Evolutionary conservation across 2,888 invertebrate species (phyloP).

Genomic region (Athalia rosae): DNA sequence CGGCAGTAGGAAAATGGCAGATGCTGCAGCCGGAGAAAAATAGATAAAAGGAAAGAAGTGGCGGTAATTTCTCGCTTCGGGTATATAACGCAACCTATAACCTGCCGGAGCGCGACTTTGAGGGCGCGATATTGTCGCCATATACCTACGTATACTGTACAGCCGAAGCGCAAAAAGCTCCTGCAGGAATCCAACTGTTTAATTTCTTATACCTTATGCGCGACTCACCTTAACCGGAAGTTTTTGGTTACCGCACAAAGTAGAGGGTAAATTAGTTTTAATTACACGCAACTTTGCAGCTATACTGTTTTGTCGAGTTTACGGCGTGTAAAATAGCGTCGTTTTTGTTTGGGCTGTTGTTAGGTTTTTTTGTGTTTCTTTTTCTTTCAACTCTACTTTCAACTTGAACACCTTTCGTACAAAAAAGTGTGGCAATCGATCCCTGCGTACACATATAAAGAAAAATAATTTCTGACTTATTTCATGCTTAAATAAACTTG

Average conservation of each 20-base stretch:
- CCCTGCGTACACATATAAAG: too few relatives aligned
- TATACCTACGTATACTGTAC: conserved; percentile 7
- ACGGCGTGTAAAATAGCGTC: too few relatives aligned
- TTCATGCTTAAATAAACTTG: neutral
- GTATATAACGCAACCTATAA: conserved; percentile 14
- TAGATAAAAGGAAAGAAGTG: conserved; percentile 43
- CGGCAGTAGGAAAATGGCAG: conserved; percentile 10
- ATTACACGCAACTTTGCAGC: conserved; percentile 22
- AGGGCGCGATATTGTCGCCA: conserved; percentile 1
- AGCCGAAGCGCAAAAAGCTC: neutral
- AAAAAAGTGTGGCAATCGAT: too few relatives aligned
- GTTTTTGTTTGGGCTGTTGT: too few relatives aligned
- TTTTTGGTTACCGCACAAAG: neutral
- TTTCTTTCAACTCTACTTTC: too few relatives aligned
- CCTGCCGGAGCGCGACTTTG: neutral
- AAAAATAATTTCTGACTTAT: neutral
- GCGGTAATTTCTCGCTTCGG: conserved; percentile 43
- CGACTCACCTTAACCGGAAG: neutral
- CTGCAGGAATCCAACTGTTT: conserved; percentile 39
- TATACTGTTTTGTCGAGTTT: too few relatives aligned
- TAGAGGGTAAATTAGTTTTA: conserved; percentile 22
- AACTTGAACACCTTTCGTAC: too few relatives aligned
- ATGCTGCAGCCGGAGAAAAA: conserved; percentile 29
- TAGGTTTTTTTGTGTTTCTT: too few relatives aligned
- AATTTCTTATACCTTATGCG: conserved; percentile 8